Percentiles rank a stretch among this genome's conserved stretches.
These are phyloP conservation scores for Notiomystis cincta DNA, from an alignment of 2,113 vertebrate genomes.

Conservation along the genomic window DNA sequence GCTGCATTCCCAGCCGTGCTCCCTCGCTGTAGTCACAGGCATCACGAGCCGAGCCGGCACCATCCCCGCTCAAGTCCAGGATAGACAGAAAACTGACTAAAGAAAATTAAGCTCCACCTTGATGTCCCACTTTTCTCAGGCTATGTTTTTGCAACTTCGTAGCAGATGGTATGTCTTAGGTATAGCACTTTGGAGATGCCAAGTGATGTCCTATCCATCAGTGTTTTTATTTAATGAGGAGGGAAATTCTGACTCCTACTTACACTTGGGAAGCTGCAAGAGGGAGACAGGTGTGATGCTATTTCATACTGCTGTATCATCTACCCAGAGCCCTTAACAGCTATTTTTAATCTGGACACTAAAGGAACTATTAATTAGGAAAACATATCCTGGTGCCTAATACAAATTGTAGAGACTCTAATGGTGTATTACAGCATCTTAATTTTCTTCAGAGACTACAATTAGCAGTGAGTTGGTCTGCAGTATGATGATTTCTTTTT, in stretches of 20 bases:
- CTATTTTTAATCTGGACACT: slow-evolving; percentile 57
- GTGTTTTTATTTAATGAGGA: slow-evolving; percentile 58
- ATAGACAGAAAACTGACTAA: slow-evolving; percentile 52
- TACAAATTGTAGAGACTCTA: slow-evolving; percentile 5
- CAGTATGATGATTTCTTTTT: neutral
- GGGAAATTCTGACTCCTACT: slow-evolving; percentile 58
- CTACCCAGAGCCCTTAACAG: slow-evolving; percentile 47
- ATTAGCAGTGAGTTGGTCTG: neutral
- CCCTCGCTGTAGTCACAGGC: neutral
- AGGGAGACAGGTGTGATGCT: slow-evolving; percentile 46
- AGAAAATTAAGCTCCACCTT: slow-evolving; percentile 61
- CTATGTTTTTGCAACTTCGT: slow-evolving; percentile 48
- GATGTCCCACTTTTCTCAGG: slow-evolving; percentile 63
- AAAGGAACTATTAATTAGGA: slow-evolving; percentile 55
- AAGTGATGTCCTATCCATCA: slow-evolving; percentile 56
- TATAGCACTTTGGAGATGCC: slow-evolving; percentile 57
- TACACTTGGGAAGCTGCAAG: slow-evolving; percentile 49
- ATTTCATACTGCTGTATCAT: slow-evolving; percentile 62
- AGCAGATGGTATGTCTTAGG: slow-evolving; percentile 63
- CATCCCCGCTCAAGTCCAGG: neutral
- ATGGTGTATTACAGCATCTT: neutral
- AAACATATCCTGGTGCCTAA: slow-evolving; percentile 41
- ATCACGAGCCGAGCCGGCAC: neutral
- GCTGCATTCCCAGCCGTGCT: neutral
- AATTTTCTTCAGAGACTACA: slow-evolving; percentile 1